Percentiles rank a stretch among this genome's conserved stretches.
Evolutionary conservation across 2,888 invertebrate genomes (phyloP).

Genomic region (Lamellibrachia columna): DNA sequence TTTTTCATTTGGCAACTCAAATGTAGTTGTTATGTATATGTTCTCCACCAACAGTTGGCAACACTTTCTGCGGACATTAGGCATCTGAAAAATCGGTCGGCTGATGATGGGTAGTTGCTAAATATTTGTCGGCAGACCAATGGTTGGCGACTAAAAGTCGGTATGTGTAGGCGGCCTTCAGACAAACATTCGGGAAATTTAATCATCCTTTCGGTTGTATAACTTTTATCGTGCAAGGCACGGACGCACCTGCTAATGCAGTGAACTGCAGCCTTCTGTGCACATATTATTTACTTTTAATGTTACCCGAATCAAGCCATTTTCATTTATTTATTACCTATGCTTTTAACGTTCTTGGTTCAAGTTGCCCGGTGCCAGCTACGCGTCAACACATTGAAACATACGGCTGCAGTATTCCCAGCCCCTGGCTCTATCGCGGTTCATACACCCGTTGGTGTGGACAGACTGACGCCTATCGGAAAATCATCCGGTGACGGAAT

Average conservation of each 20-base stretch:
- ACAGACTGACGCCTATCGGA: constrained; percentile 9
- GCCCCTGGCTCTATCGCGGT: neutral
- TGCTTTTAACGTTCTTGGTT: neutral
- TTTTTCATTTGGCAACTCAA: too few species aligned
- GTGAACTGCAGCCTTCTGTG: neutral
- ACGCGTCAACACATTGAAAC: neutral
- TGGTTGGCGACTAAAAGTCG: too few species aligned
- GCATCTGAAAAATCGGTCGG: too few species aligned
- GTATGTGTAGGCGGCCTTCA: too few species aligned
- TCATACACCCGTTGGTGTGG: neutral
- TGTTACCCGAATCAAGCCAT: constrained; percentile 16
- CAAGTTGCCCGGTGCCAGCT: neutral
- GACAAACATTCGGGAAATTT: neutral
- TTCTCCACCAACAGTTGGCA: too few species aligned
- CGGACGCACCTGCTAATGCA: neutral
- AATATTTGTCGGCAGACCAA: too few species aligned
- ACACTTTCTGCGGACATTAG: too few species aligned
- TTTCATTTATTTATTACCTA: neutral
- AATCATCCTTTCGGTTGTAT: neutral
- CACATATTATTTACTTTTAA: neutral
- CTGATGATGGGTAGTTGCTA: too few species aligned
- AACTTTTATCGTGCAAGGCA: neutral
- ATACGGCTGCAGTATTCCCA: neutral
- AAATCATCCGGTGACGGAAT: constrained; percentile 10
- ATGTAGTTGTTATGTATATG: too few species aligned